Percentiles rank a stretch among this genome's conserved stretches.
Conservation (phyloP, 2,113 vertebrate genomes). For the Bos indicus region DNA sequence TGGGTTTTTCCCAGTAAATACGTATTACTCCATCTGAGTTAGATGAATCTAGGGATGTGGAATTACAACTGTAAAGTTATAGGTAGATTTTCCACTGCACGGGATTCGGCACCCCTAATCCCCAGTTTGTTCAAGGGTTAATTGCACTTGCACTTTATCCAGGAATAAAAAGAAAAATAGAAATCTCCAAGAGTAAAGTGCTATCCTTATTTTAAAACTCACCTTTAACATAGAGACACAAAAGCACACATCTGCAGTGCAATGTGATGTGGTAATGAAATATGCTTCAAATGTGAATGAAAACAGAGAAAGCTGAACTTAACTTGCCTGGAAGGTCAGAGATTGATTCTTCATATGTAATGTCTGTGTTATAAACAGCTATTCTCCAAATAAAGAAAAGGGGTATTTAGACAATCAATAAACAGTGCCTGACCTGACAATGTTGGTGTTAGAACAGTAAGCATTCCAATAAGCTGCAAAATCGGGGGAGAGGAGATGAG, state of each 20-base stretch:
- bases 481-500: neutral
- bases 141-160: neutral
- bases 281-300: neutral
- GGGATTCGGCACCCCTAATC: neutral
- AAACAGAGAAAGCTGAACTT: neutral
- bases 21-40: neutral
- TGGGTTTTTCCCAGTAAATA: neutral
- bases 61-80: neutral
- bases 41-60: neutral
- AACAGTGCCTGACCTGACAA: neutral
- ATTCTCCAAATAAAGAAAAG: neutral
- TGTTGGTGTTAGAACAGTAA: neutral
- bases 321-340: neutral
- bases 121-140: neutral
- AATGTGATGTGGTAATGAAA: neutral
- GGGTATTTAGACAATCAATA: neutral
- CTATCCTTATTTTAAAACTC: neutral
- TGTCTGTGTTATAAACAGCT: neutral
- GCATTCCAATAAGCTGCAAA: neutral
- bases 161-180: neutral
- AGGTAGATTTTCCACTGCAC: neutral
- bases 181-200: neutral
- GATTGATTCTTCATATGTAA: neutral
- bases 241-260: neutral
- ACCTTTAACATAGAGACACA: conserved; percentile 25